Evolutionary conservation across 64 coral and sea anemone genomes (phyloP), one percentile per base, ranked within the genome.

Genomic region (Actinia equina): DNA sequence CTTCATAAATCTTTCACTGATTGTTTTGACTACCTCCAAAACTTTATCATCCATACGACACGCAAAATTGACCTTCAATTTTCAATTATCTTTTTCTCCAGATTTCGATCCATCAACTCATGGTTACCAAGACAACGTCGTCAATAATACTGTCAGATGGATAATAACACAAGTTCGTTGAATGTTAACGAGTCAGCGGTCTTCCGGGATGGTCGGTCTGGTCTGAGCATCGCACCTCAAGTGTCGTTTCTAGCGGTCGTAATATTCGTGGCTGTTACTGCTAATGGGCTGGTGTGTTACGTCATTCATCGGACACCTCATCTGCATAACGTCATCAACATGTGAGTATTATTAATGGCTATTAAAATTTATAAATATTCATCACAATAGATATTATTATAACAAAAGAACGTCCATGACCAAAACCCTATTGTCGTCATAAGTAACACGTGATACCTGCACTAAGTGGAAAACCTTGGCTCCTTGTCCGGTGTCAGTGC

Each of bases 241-340:
- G 83, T 85, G n/a, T 86, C 44, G 52, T 69, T 97, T 77, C 69
- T 93, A 8, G 91, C 65, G 30, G 60, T 86, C 14, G 92, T 90
- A 0, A 97, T 97, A 46, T 17, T 97, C 11, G 86, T 97, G 18
- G 85, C 91, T 14, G 56, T 97, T 37, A 77, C 82, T 42, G 88
- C 91, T 4, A 97, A 97, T 65, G 82, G 86, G 3, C 13, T 93
- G 12, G 91, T 97, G 45, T 97, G 94, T 78, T 62, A 90, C 52
- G 88, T 97, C 79, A 97, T 97, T 51, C 89, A 97, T 79, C 89
- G 86, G 88, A 87, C 64, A 59, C 46, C 91, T 8, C 57, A 17
- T 15, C 88, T 97, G 58, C 94, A 93, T 23, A 97, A 91, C 3
- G 91, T 93, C 44, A 89, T 97, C 26, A 93, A 97, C 61, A 92